These are phyloP conservation scores for Hippocampus barbouri DNA, from an alignment of 2,113 vertebrate genomes.

Conservation along the genomic window DNA sequence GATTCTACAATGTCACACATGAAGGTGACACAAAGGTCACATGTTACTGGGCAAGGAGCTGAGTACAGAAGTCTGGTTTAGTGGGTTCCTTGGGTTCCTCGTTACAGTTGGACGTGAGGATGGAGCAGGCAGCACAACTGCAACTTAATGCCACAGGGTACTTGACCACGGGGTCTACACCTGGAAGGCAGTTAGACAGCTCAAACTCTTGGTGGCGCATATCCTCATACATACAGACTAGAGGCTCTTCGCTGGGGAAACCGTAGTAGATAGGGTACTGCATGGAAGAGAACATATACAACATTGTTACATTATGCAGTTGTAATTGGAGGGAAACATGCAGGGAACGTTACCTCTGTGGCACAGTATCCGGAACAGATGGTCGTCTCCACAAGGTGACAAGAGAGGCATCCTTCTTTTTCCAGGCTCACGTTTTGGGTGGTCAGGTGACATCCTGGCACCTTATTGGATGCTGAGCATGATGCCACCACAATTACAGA, in stretches of 20 bases:
- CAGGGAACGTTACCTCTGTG: neutral
- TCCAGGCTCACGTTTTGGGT: neutral
- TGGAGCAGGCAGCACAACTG: neutral
- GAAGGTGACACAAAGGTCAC: neutral
- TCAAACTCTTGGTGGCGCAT: neutral
- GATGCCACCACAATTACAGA: neutral
- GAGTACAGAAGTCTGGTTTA: neutral
- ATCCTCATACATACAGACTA: neutral
- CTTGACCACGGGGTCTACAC: constrained; percentile 6
- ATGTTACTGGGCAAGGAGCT: neutral
- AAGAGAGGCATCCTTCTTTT: constrained; percentile 4
- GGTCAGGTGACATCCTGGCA: neutral
- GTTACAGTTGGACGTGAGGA: neutral
- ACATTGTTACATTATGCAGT: neutral
- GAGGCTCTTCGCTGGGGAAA: neutral
- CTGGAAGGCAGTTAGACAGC: constrained; percentile 7
- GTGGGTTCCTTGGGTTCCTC: neutral
- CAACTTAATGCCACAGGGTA: constrained; percentile 2
- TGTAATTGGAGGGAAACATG: neutral
- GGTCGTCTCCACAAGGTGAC: constrained; percentile 1
- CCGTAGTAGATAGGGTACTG: constrained; percentile 3
- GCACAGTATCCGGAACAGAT: constrained; percentile 2
- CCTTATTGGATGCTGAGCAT: neutral
- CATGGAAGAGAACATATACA: neutral
- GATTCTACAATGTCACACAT: neutral